These are phyloP conservation scores for Apoda limacodes DNA, from an alignment of 2,888 invertebrate species.

Conservation along the genomic window DNA sequence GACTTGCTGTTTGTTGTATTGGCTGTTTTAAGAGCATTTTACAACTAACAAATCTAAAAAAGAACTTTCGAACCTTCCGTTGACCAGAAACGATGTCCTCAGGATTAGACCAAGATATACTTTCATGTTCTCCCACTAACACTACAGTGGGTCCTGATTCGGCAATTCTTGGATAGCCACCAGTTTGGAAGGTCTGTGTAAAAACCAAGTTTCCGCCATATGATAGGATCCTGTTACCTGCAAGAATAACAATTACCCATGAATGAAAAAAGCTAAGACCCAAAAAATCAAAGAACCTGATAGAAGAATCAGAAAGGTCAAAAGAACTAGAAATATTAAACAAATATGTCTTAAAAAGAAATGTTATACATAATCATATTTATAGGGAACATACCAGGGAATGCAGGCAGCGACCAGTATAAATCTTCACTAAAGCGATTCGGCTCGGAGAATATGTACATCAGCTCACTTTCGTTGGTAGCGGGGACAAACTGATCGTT, in stretches of 20 bases:
- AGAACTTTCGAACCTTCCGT: no score
- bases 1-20: no score
- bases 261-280: background rate
- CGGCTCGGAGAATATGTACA: conserved; percentile 40
- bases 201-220: conserved; percentile 88
- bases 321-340: background rate
- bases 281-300: background rate
- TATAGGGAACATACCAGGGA: conserved; percentile 52
- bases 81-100: conserved; percentile 63
- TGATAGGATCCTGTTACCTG: conserved; percentile 82
- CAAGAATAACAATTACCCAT: conserved; percentile 2
- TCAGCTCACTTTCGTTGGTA: conserved; percentile 49
- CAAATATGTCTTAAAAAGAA: background rate
- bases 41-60: no score
- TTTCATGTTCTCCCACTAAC: conserved; percentile 81
- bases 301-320: no score
- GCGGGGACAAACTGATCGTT: conserved; percentile 44
- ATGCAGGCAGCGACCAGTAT: conserved; percentile 55
- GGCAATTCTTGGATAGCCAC: conserved; percentile 46
- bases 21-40: no score
- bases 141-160: conserved; percentile 84
- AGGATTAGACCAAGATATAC: conserved; percentile 81
- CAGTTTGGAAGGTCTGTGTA: conserved; percentile 77
- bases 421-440: conserved; percentile 34
- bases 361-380: conserved; percentile 1